Base-by-base conservation (phyloP, 2,797 vertebrate species). In the Remorina albescens region DNA sequence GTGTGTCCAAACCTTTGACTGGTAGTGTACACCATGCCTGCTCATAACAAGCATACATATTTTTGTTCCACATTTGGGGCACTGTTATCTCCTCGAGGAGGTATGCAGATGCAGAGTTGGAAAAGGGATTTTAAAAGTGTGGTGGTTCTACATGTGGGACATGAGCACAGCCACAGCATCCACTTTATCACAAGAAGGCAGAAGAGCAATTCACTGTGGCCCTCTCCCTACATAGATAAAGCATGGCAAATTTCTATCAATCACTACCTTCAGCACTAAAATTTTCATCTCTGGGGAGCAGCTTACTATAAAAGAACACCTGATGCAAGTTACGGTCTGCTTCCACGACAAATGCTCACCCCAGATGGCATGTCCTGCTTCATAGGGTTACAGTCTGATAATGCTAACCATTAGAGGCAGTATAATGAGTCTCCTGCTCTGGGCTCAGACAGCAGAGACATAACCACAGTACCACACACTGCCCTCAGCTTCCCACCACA, bases 401-500 rank as follows among this genome's bases (percentile, higher is more conserved):
- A 70, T 32, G 5, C 25, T 47, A 26, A 71, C 28, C 37, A 65
- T 55, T 47, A 50, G 6, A 68, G 28, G 34, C 47, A 73, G 65
- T n/a, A 41, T 51, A 81, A 70, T 37, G 39, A 49, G 73, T 63
- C 61, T 66, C 61, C 44, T 23, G 34, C 53, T 61, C 41, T 36
- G 50, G 66, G 71, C 74, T 75, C 71, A 79, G 69, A 36, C 61
- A 65, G 73, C 73, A 82, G 55, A 78, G 51, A 82, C 67, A 65
- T 28, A 32, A 80, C 76, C 84, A 26, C 75, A 61, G 70, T 21
- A 49, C 60, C 39, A 2, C 67, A 76, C 39, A 41, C 49, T 67
- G 49, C 71, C 76, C 76, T 71, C 73, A 75, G 60, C 74, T 72
- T 87, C 77, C 71, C 65, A 78, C 83, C 82, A 57, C 75, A 87